These are phyloP conservation scores for Yoshiicerus persimilis DNA, from an alignment of 1,140 invertebrate species.

Conservation along the genomic window DNA sequence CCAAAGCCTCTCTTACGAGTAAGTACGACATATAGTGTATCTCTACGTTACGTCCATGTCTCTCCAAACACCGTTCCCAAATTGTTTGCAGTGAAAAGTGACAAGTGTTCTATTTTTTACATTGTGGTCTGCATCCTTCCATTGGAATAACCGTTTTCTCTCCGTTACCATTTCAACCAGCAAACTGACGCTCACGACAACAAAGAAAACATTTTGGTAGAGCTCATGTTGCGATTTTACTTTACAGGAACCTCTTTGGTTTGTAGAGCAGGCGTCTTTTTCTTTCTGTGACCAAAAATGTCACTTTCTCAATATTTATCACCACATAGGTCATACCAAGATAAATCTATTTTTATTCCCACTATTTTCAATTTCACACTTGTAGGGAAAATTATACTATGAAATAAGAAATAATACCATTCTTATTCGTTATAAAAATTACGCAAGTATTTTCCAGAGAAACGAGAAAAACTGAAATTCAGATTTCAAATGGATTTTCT, in stretches of 20 bases:
- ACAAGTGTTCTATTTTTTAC: not conserved
- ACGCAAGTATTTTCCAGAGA: too few relatives aligned
- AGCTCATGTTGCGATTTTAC: constrained; percentile 15
- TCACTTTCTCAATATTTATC: not conserved
- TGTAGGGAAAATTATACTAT: too few relatives aligned
- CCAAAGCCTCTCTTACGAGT: not conserved
- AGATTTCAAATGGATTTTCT: too few relatives aligned
- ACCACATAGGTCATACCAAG: too few relatives aligned
- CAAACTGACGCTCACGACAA: constrained; percentile 7
- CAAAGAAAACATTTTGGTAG: constrained; percentile 20
- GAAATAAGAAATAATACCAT: too few relatives aligned
- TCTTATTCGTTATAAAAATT: too few relatives aligned
- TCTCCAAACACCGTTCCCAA: not conserved
- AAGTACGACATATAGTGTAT: constrained; percentile 10
- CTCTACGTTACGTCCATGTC: not conserved
- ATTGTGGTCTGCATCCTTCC: not conserved
- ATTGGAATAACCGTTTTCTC: not conserved
- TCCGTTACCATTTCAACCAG: not conserved
- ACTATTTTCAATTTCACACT: too few relatives aligned
- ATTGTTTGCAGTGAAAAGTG: constrained; percentile 19
- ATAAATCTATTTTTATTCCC: too few relatives aligned
- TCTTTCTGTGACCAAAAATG: not conserved
- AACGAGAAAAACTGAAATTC: too few relatives aligned
- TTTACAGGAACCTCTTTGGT: constrained; percentile 16
- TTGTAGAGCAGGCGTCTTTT: constrained; percentile 3